Evolutionary conservation across 2,113 vertebrate genomes (phyloP), one percentile per base, ranked within the genome.

Genomic region (Zingel zingel): DNA sequence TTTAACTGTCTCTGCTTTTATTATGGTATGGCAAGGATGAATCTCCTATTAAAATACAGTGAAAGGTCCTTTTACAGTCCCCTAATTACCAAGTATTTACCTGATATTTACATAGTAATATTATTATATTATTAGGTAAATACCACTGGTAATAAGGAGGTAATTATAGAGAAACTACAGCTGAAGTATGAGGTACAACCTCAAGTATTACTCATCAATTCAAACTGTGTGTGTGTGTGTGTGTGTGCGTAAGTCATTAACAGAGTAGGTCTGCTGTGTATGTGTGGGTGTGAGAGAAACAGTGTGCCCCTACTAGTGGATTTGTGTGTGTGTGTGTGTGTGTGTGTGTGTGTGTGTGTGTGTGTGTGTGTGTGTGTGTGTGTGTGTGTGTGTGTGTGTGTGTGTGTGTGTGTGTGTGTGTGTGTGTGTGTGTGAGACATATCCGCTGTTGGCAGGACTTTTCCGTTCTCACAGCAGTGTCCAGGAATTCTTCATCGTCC

Each of bases 1-100:
- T 84, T 91, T 87, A 84, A 92, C 72, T 72, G 89, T 71, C 59
- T 90, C 69, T 76, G 89, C 64, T 87, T 93, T 92, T 92, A 90
- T 87, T 87, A 77, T 21, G 56, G 66, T 39, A 61, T 90, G 78
- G 39, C 61, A 70, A 70, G 54, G 82, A 81, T 70, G 8, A 88
- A 86, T 16, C 65, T 74, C 66, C 75, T 79, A 73, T 76, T 51
- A 70, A 83, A 79, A 43, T 11, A 11, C 30, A 33, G 30, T 33
- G 5, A 11, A 43, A 43, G 2, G 1, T 43, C 9, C 10, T 43
- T 43, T 43, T 43, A 43, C 39, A 43, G 39, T 43, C 39, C 9
- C 36, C 2, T 2, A 43, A 11, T 43, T 43, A 11, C 39, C 39
- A 11, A 43, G 39, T 11, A 43, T 43, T 43, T 43, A 43, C 39